These are phyloP conservation scores for Drosophila monieri DNA, from an alignment of 2,888 invertebrate species.

Conservation along the genomic window DNA sequence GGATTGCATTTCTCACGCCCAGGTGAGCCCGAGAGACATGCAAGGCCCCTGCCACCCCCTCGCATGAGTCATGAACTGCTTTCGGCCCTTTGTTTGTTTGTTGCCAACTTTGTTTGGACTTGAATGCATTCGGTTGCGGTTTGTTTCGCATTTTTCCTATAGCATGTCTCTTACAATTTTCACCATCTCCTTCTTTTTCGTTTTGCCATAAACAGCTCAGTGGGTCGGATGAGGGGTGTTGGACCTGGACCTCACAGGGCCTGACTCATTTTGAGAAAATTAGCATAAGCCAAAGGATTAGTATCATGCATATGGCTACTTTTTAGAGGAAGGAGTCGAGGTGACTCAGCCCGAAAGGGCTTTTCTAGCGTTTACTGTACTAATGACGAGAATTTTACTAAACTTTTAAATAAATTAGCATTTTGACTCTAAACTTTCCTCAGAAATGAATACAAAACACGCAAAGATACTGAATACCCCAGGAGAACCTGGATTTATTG, in stretches of 20 bases:
- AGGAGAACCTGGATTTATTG: not conserved
- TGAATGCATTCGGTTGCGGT: conserved; percentile 26
- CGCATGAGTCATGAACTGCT: conserved; percentile 42
- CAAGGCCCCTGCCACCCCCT: conserved; percentile 10
- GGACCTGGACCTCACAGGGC: conserved; percentile 13
- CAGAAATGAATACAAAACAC: not conserved
- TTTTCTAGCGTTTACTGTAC: no score
- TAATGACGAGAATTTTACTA: not conserved
- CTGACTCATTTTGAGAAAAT: conserved; percentile 59
- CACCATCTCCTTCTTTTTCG: conserved; percentile 42
- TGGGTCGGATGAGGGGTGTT: conserved; percentile 11
- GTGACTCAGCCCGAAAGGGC: not conserved
- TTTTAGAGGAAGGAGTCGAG: conserved; percentile 13
- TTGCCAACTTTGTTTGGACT: conserved; percentile 39
- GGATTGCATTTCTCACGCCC: conserved; percentile 54
- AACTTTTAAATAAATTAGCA: not conserved
- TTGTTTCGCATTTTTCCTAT: conserved; percentile 29
- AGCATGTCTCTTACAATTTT: conserved; percentile 45
- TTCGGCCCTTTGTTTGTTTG: conserved; percentile 29
- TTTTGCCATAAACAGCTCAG: conserved; percentile 45
- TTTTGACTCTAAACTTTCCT: not conserved
- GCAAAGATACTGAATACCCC: not conserved
- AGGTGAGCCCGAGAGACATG: conserved; percentile 33
- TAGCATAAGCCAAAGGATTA: conserved; percentile 64
- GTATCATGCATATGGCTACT: conserved; percentile 47